These are phyloP conservation scores for Drosophila sp. DNA, from an alignment of 1,140 invertebrate genomes.

Conservation along the genomic window DNA sequence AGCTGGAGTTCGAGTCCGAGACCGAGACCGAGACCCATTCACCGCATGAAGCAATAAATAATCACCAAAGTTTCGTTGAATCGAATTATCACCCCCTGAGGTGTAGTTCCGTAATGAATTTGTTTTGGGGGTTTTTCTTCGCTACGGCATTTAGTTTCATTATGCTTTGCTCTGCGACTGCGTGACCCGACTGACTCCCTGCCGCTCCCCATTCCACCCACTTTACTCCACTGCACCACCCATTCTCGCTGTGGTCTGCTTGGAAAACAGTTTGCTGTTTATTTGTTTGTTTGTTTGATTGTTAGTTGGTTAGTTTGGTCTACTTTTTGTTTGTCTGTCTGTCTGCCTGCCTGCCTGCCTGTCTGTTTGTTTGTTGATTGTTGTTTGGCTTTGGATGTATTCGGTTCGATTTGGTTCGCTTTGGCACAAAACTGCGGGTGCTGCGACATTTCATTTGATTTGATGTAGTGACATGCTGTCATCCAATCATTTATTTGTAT, in stretches of 20 bases:
- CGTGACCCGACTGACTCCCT: constrained; percentile 48
- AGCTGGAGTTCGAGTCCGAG: constrained; percentile 24
- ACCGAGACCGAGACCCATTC: constrained; percentile 31
- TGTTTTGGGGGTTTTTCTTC: constrained; percentile 73
- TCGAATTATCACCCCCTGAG: constrained; percentile 81
- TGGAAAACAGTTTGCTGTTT: constrained; percentile 40
- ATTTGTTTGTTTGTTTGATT: constrained; percentile 39
- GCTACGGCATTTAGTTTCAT: constrained; percentile 72
- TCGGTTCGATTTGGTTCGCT: constrained; percentile 25
- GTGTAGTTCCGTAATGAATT: constrained; percentile 81
- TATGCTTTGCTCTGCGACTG: constrained; percentile 68
- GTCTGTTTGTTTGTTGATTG: constrained; percentile 45
- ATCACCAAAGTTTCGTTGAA: constrained; percentile 80
- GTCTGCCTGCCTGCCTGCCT: background rate
- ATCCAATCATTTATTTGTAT: constrained; percentile 63
- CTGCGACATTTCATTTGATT: constrained; percentile 68
- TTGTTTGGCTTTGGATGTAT: constrained; percentile 52
- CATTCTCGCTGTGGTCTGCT: constrained; percentile 6
- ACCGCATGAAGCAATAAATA: constrained; percentile 79
- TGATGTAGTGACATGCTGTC: constrained; percentile 54
- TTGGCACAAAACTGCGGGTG: constrained; percentile 57
- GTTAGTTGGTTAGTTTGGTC: constrained; percentile 26
- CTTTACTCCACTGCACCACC: background rate
- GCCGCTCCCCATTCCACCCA: background rate
- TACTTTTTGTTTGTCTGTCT: constrained; percentile 38